These are phyloP conservation scores for Arctia plantaginis DNA, from an alignment of 2,888 invertebrate genomes.

Conservation along the genomic window DNA sequence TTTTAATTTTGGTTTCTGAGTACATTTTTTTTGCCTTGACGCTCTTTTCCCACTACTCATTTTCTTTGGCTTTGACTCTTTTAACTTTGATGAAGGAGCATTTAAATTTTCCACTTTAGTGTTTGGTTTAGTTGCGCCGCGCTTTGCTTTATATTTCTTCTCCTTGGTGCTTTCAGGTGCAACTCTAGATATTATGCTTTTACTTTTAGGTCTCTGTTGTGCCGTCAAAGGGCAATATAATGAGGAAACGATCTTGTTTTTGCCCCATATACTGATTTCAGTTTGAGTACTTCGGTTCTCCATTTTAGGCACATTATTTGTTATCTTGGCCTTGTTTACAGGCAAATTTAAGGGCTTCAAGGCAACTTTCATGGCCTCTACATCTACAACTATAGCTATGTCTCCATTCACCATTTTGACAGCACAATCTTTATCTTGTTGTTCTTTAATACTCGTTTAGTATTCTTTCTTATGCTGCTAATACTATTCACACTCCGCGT, in stretches of 20 bases:
- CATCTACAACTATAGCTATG: background rate
- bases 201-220: background rate
- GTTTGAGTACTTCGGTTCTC: constrained; percentile 15
- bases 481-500: background rate
- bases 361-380: background rate
- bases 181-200: background rate
- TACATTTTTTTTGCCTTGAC: constrained; percentile 6
- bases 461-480: background rate
- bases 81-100: background rate
- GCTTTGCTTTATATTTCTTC: constrained; percentile 5
- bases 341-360: background rate
- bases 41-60: background rate
- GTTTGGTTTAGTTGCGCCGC: background rate
- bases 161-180: background rate
- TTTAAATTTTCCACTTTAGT: constrained; percentile 6
- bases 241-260: background rate
- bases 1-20: constrained; percentile 9
- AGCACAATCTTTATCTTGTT: background rate
- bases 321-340: background rate
- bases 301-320: background rate
- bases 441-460: background rate
- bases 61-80: constrained; percentile 1
- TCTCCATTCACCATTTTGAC: constrained; percentile 7
- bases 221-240: constrained; percentile 4
- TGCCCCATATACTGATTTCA: constrained; percentile 10